Conservation (phyloP, 2,113 vertebrate genomes). For the Cyrtonyx montezumae region DNA sequence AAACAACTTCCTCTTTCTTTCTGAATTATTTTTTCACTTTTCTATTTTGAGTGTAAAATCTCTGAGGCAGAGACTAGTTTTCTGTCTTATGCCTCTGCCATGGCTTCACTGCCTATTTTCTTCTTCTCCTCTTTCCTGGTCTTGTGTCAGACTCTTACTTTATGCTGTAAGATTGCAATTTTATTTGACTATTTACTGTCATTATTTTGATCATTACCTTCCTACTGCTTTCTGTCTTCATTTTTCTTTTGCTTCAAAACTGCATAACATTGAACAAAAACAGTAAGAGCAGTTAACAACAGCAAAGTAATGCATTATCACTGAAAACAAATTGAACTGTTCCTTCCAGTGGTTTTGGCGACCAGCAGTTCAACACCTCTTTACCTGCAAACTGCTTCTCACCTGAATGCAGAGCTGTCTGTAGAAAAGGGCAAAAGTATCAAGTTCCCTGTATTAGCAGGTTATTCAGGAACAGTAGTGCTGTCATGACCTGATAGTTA, state of each 20-base stretch:
- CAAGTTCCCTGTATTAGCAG: not conserved
- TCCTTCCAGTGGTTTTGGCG: not conserved
- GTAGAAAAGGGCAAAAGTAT: not conserved
- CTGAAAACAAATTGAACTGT: not conserved
- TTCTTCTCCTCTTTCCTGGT: not conserved
- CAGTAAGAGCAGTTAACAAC: not conserved
- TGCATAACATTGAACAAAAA: not conserved
- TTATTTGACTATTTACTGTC: not conserved
- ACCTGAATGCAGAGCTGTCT: fast-evolving
- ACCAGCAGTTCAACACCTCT: not conserved
- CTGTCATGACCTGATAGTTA: not conserved
- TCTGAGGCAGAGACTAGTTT: not conserved
- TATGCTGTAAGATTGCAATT: not conserved
- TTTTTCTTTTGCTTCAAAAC: not conserved
- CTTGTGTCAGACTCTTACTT: not conserved
- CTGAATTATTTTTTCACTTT: not conserved
- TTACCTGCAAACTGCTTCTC: not conserved
- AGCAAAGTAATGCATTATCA: not conserved
- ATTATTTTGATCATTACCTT: not conserved
- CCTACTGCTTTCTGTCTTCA: not conserved
- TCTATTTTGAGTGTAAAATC: not conserved
- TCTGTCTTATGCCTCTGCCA: not conserved
- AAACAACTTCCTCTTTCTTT: not conserved
- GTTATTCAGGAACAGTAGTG: not conserved
- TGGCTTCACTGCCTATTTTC: not conserved